phyloP scores from a whole-genome alignment of 2,888 invertebrate genomes.

The Galeruca laticollis region DNA sequence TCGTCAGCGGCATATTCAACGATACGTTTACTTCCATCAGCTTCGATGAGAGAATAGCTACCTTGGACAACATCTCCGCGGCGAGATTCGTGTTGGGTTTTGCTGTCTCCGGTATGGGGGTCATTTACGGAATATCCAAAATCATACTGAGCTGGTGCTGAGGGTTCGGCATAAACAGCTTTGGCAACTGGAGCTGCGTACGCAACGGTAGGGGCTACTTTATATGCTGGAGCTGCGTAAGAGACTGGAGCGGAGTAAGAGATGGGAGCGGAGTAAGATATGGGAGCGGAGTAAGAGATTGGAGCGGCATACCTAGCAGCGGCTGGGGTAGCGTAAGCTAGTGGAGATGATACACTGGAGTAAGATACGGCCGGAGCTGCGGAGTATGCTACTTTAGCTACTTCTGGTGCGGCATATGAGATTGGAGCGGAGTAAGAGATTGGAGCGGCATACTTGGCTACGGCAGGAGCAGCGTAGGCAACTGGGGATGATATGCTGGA shows the following conservation, averaged over 20 bases:
- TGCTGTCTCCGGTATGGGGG: slow-evolving; percentile 68
- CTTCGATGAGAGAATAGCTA: slow-evolving; percentile 69
- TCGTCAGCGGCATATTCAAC: slow-evolving; percentile 70
- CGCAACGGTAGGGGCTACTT: slow-evolving; percentile 57
- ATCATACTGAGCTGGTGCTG: slow-evolving; percentile 53
- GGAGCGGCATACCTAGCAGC: slow-evolving; percentile 35
- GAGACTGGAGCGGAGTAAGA: slow-evolving; percentile 58
- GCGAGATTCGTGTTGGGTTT: slow-evolving; percentile 74
- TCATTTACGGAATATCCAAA: slow-evolving; percentile 54
- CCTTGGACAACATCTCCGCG: slow-evolving; percentile 68
- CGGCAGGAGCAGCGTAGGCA: slow-evolving; percentile 29
- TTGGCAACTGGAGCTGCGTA: slow-evolving; percentile 62
- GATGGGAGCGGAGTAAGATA: slow-evolving; percentile 47
- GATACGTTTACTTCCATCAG: slow-evolving; percentile 68
- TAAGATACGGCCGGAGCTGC: slow-evolving; percentile 50
- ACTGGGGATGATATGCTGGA: slow-evolving; percentile 61
- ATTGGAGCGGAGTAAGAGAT: slow-evolving; percentile 61
- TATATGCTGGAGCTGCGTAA: slow-evolving; percentile 48
- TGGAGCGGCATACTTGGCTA: slow-evolving; percentile 51
- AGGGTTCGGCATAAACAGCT: slow-evolving; percentile 49
- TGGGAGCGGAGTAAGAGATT: slow-evolving; percentile 52
- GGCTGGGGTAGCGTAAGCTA: slow-evolving; percentile 52
- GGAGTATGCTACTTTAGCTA: slow-evolving; percentile 50
- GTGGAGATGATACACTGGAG: too few relatives aligned
- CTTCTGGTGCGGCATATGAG: slow-evolving; percentile 34